A percentile compares a stretch with the other conserved stretches of the same genome.
These are phyloP conservation scores for Tachysurus fulvidraco DNA, from an alignment of 2,113 vertebrate genomes.

Conservation along the genomic window DNA sequence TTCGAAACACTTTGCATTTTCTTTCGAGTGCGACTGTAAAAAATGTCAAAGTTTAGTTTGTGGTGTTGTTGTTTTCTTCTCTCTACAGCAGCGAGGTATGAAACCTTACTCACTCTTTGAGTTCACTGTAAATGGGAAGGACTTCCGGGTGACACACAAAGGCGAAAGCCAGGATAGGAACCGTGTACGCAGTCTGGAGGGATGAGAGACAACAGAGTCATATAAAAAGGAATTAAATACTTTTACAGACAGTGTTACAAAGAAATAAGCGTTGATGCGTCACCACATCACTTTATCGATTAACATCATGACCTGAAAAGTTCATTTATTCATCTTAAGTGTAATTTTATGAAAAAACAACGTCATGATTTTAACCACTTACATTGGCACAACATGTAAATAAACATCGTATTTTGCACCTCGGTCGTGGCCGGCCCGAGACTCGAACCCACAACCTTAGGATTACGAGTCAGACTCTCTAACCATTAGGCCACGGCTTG, in stretches of 20 bases:
- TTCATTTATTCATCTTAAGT: too few species aligned
- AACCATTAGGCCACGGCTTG: too few species aligned
- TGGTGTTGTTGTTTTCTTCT: background rate
- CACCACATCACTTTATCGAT: background rate
- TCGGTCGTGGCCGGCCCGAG: too few species aligned
- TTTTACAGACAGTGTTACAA: background rate
- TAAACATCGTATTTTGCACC: too few species aligned
- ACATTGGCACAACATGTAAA: too few species aligned
- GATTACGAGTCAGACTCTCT: too few species aligned
- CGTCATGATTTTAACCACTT: background rate
- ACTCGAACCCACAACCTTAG: too few species aligned
- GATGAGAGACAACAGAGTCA: background rate
- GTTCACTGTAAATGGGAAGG: slow-evolving; percentile 97
- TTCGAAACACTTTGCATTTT: slow-evolving; percentile 95
- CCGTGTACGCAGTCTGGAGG: slow-evolving; percentile 90
- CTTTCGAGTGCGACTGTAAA: slow-evolving; percentile 79
- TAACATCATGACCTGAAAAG: background rate
- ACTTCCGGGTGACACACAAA: slow-evolving; percentile 98
- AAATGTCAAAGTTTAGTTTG: background rate
- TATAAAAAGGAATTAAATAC: background rate
- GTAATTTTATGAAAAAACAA: background rate
- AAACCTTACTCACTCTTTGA: slow-evolving; percentile 86
- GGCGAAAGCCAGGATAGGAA: slow-evolving; percentile 95
- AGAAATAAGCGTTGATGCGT: background rate
- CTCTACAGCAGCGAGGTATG: background rate